A percentile compares a stretch with the other conserved stretches of the same genome.
Conservation (phyloP, 1,140 invertebrate genomes). For the Centruroides sculpturatus region DNA sequence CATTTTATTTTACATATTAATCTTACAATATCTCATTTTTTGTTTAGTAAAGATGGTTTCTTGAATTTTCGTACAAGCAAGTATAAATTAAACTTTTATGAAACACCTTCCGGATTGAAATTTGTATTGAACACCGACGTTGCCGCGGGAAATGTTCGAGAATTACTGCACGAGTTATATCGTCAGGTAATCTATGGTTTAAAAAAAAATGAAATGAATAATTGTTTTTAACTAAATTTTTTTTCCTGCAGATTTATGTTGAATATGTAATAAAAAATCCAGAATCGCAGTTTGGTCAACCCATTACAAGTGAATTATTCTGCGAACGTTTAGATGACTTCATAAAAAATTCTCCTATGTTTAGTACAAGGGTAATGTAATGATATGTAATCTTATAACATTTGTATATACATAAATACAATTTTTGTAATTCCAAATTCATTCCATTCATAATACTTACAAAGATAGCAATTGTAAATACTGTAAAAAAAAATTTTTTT, state of each 20-base stretch:
- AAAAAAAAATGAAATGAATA: neutral
- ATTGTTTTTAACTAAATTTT: neutral
- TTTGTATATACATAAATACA: no score
- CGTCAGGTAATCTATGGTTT: constrained; percentile 44
- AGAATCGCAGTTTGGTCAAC: constrained; percentile 58
- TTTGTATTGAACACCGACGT: constrained; percentile 91
- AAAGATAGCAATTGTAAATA: no score
- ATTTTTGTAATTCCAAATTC: no score
- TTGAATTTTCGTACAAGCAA: constrained; percentile 79
- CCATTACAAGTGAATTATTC: constrained; percentile 86
- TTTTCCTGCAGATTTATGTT: constrained; percentile 58
- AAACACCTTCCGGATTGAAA: constrained; percentile 89
- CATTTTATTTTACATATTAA: neutral
- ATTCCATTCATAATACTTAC: no score
- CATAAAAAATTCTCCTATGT: constrained; percentile 29
- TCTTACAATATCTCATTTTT: constrained; percentile 14
- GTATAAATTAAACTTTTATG: constrained; percentile 86
- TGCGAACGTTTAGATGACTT: constrained; percentile 77
- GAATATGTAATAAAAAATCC: constrained; percentile 95
- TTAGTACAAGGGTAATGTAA: no score
- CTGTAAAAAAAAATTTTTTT: no score
- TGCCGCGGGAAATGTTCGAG: constrained; percentile 43
- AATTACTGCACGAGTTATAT: constrained; percentile 73
- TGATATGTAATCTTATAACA: no score
- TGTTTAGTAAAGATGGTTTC: constrained; percentile 67